Conservation (phyloP, 2,797 vertebrate species). For the Phalloptychus januarius region DNA sequence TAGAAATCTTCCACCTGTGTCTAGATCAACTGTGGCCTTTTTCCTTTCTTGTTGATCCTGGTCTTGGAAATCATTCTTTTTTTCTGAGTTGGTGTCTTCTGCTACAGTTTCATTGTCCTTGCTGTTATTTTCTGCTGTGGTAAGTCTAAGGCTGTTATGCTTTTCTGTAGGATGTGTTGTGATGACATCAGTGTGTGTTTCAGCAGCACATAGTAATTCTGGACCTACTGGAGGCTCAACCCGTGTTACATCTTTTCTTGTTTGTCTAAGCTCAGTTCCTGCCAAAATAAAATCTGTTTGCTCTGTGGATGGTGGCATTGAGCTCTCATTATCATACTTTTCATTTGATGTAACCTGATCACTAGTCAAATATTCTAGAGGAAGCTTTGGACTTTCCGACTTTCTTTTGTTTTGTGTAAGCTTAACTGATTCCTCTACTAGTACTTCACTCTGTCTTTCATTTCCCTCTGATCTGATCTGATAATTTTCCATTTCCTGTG, state of each 20-base stretch:
- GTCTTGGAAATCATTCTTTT: neutral
- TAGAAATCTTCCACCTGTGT: neutral
- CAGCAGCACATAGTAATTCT: neutral
- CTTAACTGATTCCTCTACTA: neutral
- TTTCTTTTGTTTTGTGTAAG: neutral
- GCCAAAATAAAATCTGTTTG: neutral
- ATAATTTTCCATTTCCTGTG: neutral
- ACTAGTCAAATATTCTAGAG: neutral
- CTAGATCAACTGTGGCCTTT: neutral
- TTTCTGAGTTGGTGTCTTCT: neutral
- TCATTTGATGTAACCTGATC: neutral
- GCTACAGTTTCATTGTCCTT: neutral
- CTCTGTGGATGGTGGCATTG: neutral
- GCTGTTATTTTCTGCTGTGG: neutral
- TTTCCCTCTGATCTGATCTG: neutral
- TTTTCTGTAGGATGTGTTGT: neutral
- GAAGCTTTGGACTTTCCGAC: neutral
- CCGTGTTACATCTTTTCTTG: neutral
- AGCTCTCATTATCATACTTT: neutral
- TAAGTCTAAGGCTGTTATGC: neutral
- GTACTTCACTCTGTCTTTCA: neutral
- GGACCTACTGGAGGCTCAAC: neutral
- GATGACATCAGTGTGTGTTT: neutral
- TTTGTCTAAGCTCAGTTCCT: neutral
- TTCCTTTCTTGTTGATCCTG: slow-evolving; percentile 10